Evolutionary conservation across 2,888 invertebrate species (phyloP), one percentile per base, ranked within the genome.

Genomic region (Neoaliturus tenellus): DNA sequence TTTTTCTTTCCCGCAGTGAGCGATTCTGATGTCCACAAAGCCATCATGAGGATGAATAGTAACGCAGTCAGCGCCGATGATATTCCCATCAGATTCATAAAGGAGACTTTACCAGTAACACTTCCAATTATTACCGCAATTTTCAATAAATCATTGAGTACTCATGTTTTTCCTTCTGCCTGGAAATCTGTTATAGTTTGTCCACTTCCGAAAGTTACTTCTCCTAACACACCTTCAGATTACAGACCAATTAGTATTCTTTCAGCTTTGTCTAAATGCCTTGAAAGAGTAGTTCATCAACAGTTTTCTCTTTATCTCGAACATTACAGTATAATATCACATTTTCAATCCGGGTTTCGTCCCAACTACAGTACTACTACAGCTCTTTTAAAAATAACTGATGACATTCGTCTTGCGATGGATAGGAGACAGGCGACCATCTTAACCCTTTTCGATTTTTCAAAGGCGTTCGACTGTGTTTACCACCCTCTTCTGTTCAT

Each of bases 31-130:
- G 67, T 67, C 14, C 14, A 23, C 4, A 25, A 25, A 28, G 23
- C 67, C 25, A 67, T 67, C 31, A 67, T 14, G 67, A 67, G 10
- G 28, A 67, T 25, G 14, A 67, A 3, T 14, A 6, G 23, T 17
- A 67, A 23, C 25, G 67, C 67, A 25, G 67, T 67, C 25, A 28
- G 67, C n/a, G 25, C 67, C 31, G 67, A 67, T 67, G 28, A 67
- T 14, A 67, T 67, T 67, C 67, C 67, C 28, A 28, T 67, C 5
- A 23, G 67, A 25, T 67, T 67, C 67, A 67, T 67, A 8, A 67
- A 67, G 25, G 67, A 67, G 5, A 17, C 67, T 25, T 17, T 67
- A 67, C 67, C 23, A 14, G 31, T 67, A 5, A 67, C 67, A 20
- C 31, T 67, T 25, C 67, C 25, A 25, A 25, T 6, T 5, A 67